Evolutionary conservation across 2,113 vertebrate species (phyloP).

Genomic region (Gadus macrocephalus): DNA sequence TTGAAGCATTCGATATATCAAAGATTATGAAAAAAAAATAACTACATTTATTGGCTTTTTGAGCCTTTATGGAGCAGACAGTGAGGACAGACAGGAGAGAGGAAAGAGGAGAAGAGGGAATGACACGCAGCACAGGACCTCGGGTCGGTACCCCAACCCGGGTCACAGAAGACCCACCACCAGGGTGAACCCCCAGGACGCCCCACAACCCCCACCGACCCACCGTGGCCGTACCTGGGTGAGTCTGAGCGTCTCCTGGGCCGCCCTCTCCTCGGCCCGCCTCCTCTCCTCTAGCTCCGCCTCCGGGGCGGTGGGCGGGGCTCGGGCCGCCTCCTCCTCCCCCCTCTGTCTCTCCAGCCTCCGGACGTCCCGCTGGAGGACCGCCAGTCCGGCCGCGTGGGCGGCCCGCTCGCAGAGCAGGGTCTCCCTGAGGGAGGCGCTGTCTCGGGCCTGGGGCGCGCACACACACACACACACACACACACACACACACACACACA

Average conservation of each 20-base stretch:
- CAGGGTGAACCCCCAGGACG: too few relatives aligned
- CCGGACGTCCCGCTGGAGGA: slow-evolving; percentile 42
- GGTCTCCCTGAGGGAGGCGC: slow-evolving; percentile 58
- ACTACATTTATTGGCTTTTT: too few relatives aligned
- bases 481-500: neutral
- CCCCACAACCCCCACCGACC: too few relatives aligned
- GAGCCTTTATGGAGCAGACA: too few relatives aligned
- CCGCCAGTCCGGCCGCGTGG: slow-evolving; percentile 53
- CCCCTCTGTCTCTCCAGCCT: slow-evolving; percentile 49
- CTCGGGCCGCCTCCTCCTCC: slow-evolving; percentile 22
- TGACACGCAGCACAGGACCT: too few relatives aligned
- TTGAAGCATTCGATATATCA: too few relatives aligned
- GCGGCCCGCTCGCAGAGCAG: slow-evolving; percentile 53
- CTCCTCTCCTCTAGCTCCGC: slow-evolving; percentile 56
- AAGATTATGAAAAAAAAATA: too few relatives aligned
- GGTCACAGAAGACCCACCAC: too few relatives aligned
- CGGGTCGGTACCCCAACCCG: too few relatives aligned
- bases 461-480: neutral
- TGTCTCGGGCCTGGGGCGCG: slow-evolving; percentile 54
- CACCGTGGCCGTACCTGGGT: slow-evolving; percentile 44
- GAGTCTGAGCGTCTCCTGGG: slow-evolving; percentile 61
- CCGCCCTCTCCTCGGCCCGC: slow-evolving; percentile 44
- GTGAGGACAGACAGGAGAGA: too few relatives aligned
- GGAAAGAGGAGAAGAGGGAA: too few relatives aligned
- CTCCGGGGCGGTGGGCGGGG: slow-evolving; percentile 30